Conservation (phyloP, 2,888 invertebrate genomes). For the Lepidocyrtoides sp. region DNA sequence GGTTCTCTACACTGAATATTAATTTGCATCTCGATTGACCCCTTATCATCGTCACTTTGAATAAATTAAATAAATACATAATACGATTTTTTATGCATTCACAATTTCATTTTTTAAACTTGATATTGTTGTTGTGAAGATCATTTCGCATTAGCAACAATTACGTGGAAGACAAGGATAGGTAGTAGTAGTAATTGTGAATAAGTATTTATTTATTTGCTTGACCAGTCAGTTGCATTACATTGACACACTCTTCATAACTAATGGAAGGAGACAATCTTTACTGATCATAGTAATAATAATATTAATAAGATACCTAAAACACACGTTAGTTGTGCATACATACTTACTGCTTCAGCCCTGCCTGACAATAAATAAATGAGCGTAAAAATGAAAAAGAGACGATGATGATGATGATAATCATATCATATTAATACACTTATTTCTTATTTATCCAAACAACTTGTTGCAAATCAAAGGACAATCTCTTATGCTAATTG, state of each 20-base stretch:
- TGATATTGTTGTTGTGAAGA: slow-evolving; percentile 29
- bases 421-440: slow-evolving; percentile 35
- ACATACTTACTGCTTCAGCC: neutral
- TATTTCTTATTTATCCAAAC: slow-evolving; percentile 45
- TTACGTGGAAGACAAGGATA: slow-evolving; percentile 32
- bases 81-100: neutral
- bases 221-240: slow-evolving; percentile 14
- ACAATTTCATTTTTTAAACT: slow-evolving; percentile 34
- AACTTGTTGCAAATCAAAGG: slow-evolving; percentile 26
- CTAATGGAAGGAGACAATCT: slow-evolving; percentile 37
- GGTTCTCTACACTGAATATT: slow-evolving; percentile 35
- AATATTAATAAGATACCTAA: neutral
- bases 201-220: slow-evolving; percentile 20
- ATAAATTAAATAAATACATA: slow-evolving; percentile 48
- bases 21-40: slow-evolving; percentile 66
- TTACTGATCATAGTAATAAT: too few relatives aligned
- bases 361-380: slow-evolving; percentile 3
- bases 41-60: slow-evolving; percentile 54
- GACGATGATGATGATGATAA: slow-evolving; percentile 13
- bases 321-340: neutral
- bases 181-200: slow-evolving; percentile 29
- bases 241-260: slow-evolving; percentile 59
- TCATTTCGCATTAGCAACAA: slow-evolving; percentile 19
- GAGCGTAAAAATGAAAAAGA: slow-evolving; percentile 27
- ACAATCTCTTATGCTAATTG: slow-evolving; percentile 61